These are phyloP conservation scores for Ceriagrion tenellum DNA, from an alignment of 2,888 invertebrate genomes.

Conservation along the genomic window DNA sequence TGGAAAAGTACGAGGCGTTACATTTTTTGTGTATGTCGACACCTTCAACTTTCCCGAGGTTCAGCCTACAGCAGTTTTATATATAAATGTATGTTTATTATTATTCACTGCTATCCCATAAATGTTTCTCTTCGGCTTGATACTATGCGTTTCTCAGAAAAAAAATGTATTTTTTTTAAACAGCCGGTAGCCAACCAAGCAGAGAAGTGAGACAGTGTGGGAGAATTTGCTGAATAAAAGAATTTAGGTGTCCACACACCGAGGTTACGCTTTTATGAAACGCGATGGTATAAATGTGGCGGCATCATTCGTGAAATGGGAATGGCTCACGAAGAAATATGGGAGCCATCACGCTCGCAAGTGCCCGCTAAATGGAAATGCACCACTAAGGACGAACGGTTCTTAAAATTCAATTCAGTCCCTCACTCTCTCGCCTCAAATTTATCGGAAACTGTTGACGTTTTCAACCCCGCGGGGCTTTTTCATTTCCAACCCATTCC, in stretches of 20 bases:
- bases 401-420: conserved; percentile 10
- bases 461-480: not conserved
- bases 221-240: not conserved
- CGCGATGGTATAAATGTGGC: not conserved
- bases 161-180: too few relatives aligned
- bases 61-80: too few relatives aligned
- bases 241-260: not conserved
- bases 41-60: too few relatives aligned
- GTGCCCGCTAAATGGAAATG: conserved; percentile 2
- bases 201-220: not conserved
- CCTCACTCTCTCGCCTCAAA: not conserved
- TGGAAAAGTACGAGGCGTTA: too few relatives aligned
- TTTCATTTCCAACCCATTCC: not conserved
- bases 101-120: too few relatives aligned
- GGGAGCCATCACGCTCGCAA: not conserved
- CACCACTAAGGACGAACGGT: not conserved
- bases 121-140: too few relatives aligned
- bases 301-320: not conserved
- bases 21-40: too few relatives aligned
- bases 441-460: conserved; percentile 11
- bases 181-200: not conserved
- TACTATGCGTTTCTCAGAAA: too few relatives aligned
- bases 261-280: not conserved
- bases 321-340: not conserved
- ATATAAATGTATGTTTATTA: too few relatives aligned